Percentiles rank a stretch among this genome's conserved stretches.
Evolutionary conservation across 1,140 invertebrate species (phyloP).

Genomic region (Lucilia cuprina): DNA sequence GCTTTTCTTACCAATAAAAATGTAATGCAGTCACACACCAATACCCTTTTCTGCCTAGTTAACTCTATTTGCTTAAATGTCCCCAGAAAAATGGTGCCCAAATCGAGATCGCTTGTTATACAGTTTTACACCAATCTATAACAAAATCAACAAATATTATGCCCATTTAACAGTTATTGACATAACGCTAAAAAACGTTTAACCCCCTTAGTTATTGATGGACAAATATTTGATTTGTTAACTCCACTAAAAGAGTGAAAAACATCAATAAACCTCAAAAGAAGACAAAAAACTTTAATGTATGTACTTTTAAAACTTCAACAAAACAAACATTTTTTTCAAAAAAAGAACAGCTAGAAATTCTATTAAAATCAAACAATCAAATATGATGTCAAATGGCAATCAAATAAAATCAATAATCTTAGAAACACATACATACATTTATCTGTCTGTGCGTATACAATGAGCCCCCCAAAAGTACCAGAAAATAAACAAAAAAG

Average conservation of each 20-base stretch:
- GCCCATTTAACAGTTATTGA: not conserved
- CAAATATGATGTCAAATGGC: slow-evolving; percentile 5
- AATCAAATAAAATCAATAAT: slow-evolving; percentile 3
- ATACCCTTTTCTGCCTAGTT: not conserved
- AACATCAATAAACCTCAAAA: not conserved
- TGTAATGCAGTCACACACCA: not conserved
- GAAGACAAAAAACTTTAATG: not conserved
- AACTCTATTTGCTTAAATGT: not conserved
- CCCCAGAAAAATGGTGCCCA: not conserved
- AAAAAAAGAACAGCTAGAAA: not conserved
- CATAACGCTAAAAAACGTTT: not conserved
- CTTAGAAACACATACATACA: not conserved
- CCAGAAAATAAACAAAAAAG: not conserved
- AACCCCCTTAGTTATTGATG: not conserved
- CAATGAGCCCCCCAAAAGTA: too few species aligned
- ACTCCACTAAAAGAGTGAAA: not conserved
- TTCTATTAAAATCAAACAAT: not conserved
- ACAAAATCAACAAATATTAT: not conserved
- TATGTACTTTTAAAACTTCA: not conserved
- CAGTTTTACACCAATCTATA: not conserved
- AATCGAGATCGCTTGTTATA: not conserved
- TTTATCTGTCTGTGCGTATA: too few species aligned
- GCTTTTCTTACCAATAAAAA: too few species aligned
- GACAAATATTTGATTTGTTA: not conserved
- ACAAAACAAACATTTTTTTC: not conserved